Evolutionary conservation across 1,140 invertebrate species (phyloP).

Genomic region (Diorhabda carinulata): DNA sequence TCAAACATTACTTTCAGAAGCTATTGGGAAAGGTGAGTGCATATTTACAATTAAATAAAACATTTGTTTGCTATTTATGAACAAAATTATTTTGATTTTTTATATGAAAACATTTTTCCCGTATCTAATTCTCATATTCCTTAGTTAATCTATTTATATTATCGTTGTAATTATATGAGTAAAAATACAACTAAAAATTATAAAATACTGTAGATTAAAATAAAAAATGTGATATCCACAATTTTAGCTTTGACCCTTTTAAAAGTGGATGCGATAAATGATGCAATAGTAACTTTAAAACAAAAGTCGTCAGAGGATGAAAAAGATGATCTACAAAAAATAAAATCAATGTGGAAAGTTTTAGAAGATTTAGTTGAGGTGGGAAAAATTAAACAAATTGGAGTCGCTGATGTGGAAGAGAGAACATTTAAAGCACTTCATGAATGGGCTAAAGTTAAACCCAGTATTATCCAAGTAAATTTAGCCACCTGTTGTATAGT

Average conservation of each 20-base stretch:
- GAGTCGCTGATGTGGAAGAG: conserved; percentile 86
- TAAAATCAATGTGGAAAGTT: conserved; percentile 69
- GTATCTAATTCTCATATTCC: too few species aligned
- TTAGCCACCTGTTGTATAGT: conserved; percentile 94
- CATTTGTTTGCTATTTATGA: too few species aligned
- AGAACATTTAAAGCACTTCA: conserved; percentile 72
- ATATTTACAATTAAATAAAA: conserved; percentile 4
- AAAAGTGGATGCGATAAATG: conserved; percentile 65
- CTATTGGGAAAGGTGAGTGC: conserved; percentile 54
- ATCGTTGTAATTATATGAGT: too few species aligned
- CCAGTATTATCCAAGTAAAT: conserved; percentile 92
- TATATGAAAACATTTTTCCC: too few species aligned
- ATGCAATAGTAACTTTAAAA: conserved; percentile 70
- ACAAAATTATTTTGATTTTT: too few species aligned
- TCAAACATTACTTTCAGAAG: conserved; percentile 51
- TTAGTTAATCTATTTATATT: too few species aligned
- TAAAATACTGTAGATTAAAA: too few species aligned
- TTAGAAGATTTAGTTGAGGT: conserved; percentile 66
- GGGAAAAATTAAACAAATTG: conserved; percentile 69
- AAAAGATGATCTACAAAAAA: conserved; percentile 57
- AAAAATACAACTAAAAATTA: too few species aligned
- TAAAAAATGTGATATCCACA: neutral
- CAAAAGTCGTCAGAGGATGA: conserved; percentile 49
- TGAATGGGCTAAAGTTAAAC: conserved; percentile 77
- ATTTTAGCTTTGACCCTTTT: conserved; percentile 62